phyloP scores from a whole-genome alignment of 2,888 invertebrate genomes.

The Caenorhabditis sp. region DNA sequence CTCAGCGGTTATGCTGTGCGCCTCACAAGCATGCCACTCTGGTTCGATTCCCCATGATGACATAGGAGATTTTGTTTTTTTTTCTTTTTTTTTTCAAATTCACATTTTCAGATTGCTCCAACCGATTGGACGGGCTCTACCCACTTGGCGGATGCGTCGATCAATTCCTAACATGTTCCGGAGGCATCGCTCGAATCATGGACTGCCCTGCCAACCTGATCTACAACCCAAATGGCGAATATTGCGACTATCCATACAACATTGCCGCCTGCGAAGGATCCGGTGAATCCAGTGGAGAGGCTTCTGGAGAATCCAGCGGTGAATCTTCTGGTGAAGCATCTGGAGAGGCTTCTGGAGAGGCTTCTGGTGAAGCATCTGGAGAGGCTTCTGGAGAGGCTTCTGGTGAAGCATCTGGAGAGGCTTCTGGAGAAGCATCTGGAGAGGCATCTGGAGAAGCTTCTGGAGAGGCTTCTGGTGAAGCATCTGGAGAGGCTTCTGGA shows the following conservation, averaged over 20 bases:
- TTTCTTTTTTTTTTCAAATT: neutral
- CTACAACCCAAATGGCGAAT: constrained; percentile 19
- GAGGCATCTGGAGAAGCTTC: constrained; percentile 23
- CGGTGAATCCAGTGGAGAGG: constrained; percentile 17
- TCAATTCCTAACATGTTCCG: constrained; percentile 36
- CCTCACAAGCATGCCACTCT: too few species aligned
- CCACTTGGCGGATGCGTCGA: constrained; percentile 27
- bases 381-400: constrained; percentile 22
- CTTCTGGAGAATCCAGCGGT: constrained; percentile 23
- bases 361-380: constrained; percentile 21
- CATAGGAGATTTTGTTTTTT: too few species aligned
- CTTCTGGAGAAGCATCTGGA: constrained; percentile 21
- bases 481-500: constrained; percentile 19
- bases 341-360: constrained; percentile 19
- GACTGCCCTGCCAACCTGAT: constrained; percentile 35
- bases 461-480: constrained; percentile 19
- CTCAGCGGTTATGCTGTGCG: too few species aligned
- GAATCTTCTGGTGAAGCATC: constrained; percentile 17
- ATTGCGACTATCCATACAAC: constrained; percentile 35
- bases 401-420: constrained; percentile 10
- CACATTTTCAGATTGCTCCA: constrained; percentile 22
- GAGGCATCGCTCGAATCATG: constrained; percentile 38
- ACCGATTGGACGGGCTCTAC: constrained; percentile 31
- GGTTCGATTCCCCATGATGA: too few species aligned
- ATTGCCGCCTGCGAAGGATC: constrained; percentile 19